Percentiles rank a stretch among this genome's conserved stretches.
Evolutionary conservation across 2,113 vertebrate species (phyloP).

Genomic region (Zapus hudsonius): DNA sequence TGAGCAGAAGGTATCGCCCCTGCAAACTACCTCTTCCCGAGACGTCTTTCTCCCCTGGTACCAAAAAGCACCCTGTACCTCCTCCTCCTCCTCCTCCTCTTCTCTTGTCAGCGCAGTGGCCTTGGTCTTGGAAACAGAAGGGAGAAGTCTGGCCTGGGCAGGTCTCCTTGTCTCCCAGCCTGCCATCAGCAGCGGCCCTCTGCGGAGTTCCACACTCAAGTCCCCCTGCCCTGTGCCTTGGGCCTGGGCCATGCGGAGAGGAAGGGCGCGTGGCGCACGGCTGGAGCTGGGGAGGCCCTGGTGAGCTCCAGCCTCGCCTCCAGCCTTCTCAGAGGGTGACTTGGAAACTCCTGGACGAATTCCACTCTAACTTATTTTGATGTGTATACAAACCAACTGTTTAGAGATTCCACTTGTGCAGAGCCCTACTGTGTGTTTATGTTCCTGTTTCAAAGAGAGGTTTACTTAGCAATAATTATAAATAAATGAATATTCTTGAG

Average conservation of each 20-base stretch:
- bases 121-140: slow-evolving; percentile 53
- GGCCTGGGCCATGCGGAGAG: slow-evolving; percentile 49
- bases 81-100: slow-evolving; percentile 5
- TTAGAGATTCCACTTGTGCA: slow-evolving; percentile 77
- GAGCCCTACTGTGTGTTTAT: slow-evolving; percentile 82
- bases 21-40: slow-evolving; percentile 83
- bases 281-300: slow-evolving; percentile 45
- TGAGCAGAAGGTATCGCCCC: slow-evolving; percentile 76
- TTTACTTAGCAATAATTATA: slow-evolving; percentile 84
- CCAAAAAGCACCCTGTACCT: slow-evolving; percentile 76
- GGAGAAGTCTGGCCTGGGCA: slow-evolving; percentile 21
- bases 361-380: slow-evolving; percentile 81
- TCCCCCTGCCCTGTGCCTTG: slow-evolving; percentile 66
- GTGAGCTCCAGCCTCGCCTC: slow-evolving; percentile 40
- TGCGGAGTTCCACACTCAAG: slow-evolving; percentile 64
- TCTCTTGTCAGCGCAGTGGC: slow-evolving; percentile 45
- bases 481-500: slow-evolving; percentile 82
- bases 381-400: slow-evolving; percentile 64
- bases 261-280: slow-evolving; percentile 49
- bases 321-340: slow-evolving; percentile 25
- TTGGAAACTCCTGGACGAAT: slow-evolving; percentile 61
- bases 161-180: neutral
- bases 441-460: slow-evolving; percentile 74
- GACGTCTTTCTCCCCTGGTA: slow-evolving; percentile 78
- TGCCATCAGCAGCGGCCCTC: slow-evolving; percentile 45